Conservation (phyloP, 2,113 vertebrate species). For the Charina bottae region DNA sequence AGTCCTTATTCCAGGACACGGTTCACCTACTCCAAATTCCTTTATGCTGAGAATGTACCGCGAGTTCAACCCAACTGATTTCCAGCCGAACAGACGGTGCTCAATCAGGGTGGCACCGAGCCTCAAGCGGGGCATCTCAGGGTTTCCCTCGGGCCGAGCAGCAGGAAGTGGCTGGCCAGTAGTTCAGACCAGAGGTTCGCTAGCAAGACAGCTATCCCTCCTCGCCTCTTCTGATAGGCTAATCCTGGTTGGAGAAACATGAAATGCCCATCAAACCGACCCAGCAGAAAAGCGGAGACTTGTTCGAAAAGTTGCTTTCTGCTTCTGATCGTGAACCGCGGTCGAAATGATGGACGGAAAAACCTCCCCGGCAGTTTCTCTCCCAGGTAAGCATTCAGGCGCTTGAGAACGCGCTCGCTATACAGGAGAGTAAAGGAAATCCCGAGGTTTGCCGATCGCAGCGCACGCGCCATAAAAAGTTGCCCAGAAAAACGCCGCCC, state of each 20-base stretch:
- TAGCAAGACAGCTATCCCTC: neutral
- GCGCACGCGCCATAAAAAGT: neutral
- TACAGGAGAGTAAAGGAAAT: neutral
- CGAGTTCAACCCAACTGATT: neutral
- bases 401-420: neutral
- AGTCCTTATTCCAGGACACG: neutral
- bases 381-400: neutral
- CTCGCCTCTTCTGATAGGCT: neutral
- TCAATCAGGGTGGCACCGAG: neutral
- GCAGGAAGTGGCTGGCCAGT: neutral
- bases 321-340: neutral
- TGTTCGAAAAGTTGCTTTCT: neutral
- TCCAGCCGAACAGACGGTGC: neutral
- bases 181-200: neutral
- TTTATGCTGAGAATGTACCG: neutral
- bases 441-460: neutral
- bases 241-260: neutral
- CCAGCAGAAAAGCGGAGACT: neutral
- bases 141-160: too few species aligned
- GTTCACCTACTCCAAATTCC: neutral
- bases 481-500: neutral
- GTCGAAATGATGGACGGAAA: neutral
- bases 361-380: neutral
- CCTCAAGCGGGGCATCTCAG: neutral
- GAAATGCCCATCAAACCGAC: neutral